Conservation (phyloP, 1,140 invertebrate species). For the Elysia chlorotica region DNA sequence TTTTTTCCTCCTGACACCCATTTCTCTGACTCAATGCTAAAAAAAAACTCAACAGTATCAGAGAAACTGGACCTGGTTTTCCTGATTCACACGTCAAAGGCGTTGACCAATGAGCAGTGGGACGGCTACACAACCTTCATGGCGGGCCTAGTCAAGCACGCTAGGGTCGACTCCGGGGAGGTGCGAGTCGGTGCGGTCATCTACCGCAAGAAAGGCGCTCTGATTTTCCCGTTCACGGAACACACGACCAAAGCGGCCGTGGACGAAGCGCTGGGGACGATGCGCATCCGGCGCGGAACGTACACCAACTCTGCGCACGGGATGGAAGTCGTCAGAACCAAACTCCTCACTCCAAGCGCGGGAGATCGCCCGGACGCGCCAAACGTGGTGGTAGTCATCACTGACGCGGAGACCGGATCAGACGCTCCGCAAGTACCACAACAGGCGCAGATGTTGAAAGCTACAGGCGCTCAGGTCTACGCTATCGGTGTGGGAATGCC, state of each 20-base stretch:
- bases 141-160: conserved; percentile 31
- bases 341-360: conserved; percentile 17
- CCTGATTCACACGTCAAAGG: not conserved
- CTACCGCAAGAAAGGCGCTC: conserved; percentile 34
- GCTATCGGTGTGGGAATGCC: conserved; percentile 34
- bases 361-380: conserved; percentile 39
- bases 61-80: conserved; percentile 4
- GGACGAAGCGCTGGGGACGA: not conserved
- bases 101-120: not conserved
- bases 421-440: conserved; percentile 14
- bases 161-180: conserved; percentile 39
- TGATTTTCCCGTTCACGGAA: conserved; percentile 43
- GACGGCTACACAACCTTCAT: conserved; percentile 27
- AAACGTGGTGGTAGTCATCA: conserved; percentile 42
- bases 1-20: not conserved
- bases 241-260: conserved; percentile 22
- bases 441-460: conserved; percentile 32
- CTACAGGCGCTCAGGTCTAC: conserved; percentile 30
- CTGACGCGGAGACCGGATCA: conserved; percentile 33
- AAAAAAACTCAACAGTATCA: too few species aligned
- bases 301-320: conserved; percentile 35
- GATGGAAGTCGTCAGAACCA: conserved; percentile 32
- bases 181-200: conserved; percentile 35
- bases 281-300: not conserved
- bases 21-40: too few species aligned